Evolutionary conservation across 2,888 invertebrate genomes (phyloP), one percentile per base, ranked within the genome.

Genomic region (Pseudococcus viburni): DNA sequence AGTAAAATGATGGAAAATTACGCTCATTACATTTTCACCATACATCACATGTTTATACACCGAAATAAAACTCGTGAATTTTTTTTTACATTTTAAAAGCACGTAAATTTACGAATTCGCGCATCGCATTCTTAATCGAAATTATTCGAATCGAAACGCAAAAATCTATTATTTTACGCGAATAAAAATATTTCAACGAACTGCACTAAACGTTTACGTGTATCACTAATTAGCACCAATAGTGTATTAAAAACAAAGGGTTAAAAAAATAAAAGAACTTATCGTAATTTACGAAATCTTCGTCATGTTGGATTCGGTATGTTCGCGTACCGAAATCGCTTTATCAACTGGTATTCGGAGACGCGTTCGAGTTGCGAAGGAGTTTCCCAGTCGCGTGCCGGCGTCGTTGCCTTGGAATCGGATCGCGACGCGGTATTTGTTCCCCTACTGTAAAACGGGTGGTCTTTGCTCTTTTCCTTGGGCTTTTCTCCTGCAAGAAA

Each of bases 301-400:
- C 42, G 80, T 42, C 80, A 80, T 80, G n/a, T 6, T 42, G 80
- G 7, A 33, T 33, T 39, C 80, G 80, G 42, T 80, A 80, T 80
- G 80, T 42, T 80, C 80, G 80, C 80, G 80, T 46, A 80, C 80
- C 80, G 80, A 80, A 80, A 80, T 80, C 80, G n/a, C n/a, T 9
- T 39, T 42, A 42, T 80, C 80, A 80, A 80, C 80, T 80, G 80
- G 80, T 80, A 46, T 26, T n/a, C 80, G 80, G 42, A 80, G 42
- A 42, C 80, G 39, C 80, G n/a, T 42, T 33, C 26, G 15, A 33
- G 73, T 26, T 80, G 42, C 80, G 80, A 80, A 80, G 80, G 80
- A 80, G 80, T 80, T 80, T 80, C 80, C 80, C 80, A 80, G 80
- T 80, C 80, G 80, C 80, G 80, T 80, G 80, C 80, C 80, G 80